Conservation (phyloP, 1,140 invertebrate species). For the Tetragonula clypearis region DNA sequence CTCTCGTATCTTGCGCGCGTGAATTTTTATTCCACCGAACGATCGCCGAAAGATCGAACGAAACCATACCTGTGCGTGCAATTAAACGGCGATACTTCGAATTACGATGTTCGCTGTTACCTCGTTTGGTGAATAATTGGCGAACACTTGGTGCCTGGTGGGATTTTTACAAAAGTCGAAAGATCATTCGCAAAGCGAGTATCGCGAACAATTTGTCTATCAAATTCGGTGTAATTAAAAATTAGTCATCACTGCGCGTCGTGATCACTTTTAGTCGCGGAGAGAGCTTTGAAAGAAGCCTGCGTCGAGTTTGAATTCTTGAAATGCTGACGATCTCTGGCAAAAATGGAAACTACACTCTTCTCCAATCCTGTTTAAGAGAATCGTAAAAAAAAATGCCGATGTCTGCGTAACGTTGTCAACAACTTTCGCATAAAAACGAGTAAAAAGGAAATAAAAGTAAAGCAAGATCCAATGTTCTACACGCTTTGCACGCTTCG, state of each 20-base stretch:
- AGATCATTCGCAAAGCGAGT: neutral
- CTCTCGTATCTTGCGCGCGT: neutral
- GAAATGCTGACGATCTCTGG: neutral
- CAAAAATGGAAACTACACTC: no score
- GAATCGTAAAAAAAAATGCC: no score
- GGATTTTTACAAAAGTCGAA: neutral
- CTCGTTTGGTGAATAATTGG: neutral
- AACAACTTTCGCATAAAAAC: no score
- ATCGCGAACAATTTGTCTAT: neutral
- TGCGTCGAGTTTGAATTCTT: neutral
- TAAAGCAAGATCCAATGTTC: neutral
- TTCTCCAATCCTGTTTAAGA: no score
- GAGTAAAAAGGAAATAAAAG: no score
- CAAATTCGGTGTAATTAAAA: slow-evolving; percentile 17
- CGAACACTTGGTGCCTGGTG: neutral
- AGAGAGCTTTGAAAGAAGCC: no score
- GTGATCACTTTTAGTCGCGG: neutral
- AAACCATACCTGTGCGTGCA: neutral
- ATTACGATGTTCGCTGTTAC: neutral
- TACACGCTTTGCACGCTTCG: neutral
- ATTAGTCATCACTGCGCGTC: slow-evolving; percentile 18
- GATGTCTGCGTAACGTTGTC: no score
- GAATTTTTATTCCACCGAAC: neutral
- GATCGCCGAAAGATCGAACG: neutral
- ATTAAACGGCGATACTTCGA: slow-evolving; percentile 4